Evolutionary conservation across 2,797 vertebrate genomes (phyloP).

Genomic region (Neosalanx taihuensis): DNA sequence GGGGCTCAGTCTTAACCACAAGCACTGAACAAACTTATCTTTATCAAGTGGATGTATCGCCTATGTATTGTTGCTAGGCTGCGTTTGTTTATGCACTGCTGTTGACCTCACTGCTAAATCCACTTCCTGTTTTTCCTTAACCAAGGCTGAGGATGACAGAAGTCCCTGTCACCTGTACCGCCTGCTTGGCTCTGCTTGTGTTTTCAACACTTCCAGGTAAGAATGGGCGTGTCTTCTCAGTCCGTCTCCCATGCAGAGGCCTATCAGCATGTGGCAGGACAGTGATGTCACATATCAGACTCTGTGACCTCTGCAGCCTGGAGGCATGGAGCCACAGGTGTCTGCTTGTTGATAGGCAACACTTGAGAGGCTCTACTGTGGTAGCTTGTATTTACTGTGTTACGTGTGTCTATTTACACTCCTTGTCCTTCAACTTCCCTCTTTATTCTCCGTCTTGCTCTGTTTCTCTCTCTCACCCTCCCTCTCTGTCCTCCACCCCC

Average conservation of each 20-base stretch:
- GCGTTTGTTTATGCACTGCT: not conserved
- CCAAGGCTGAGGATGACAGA: conserved; percentile 57
- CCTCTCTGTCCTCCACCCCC: not conserved
- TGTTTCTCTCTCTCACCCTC: not conserved
- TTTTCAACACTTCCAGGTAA: conserved; percentile 65
- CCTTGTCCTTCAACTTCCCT: not conserved
- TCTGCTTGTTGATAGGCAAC: conserved; percentile 46
- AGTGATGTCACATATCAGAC: not conserved
- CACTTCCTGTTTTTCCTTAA: conserved; percentile 13
- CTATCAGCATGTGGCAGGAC: not conserved
- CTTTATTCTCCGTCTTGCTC: not conserved
- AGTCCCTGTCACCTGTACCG: conserved; percentile 40
- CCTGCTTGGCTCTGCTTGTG: conserved; percentile 40
- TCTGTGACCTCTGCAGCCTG: conserved; percentile 7
- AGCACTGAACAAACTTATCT: not conserved
- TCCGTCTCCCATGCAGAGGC: not conserved
- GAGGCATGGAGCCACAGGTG: conserved; percentile 18
- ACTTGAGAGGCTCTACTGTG: not conserved
- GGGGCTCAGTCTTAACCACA: not conserved
- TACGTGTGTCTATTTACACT: not conserved
- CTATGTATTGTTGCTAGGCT: not conserved
- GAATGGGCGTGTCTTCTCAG: not conserved
- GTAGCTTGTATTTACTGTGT: not conserved
- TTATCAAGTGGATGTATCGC: not conserved
- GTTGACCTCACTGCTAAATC: not conserved